These are phyloP conservation scores for Elanoides forficatus DNA, from an alignment of 2,113 vertebrate genomes.

Conservation along the genomic window DNA sequence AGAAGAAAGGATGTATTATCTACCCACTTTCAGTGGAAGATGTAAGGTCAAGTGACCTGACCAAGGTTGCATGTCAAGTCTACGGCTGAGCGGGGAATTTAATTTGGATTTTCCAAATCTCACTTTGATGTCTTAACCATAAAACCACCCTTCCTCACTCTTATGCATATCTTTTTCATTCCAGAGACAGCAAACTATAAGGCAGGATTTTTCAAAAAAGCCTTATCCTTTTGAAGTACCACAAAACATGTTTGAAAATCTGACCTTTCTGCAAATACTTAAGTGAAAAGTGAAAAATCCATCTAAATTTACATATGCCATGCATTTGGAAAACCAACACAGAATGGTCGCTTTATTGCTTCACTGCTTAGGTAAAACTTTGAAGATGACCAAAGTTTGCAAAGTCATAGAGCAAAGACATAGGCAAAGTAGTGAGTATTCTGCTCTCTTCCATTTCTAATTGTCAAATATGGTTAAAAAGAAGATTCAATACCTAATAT, in stretches of 20 bases:
- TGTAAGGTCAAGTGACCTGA: conserved; percentile 20
- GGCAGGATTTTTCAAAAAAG: not conserved
- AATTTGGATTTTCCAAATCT: conserved; percentile 47
- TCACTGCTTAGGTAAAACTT: not conserved
- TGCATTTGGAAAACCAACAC: not conserved
- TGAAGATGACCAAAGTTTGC: not conserved
- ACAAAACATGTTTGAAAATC: conserved; percentile 8
- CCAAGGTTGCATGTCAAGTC: not conserved
- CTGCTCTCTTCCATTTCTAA: conserved; percentile 14
- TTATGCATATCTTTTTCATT: not conserved
- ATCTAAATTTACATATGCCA: not conserved
- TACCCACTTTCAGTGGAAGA: not conserved
- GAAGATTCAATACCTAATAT: not conserved
- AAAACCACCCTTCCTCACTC: not conserved
- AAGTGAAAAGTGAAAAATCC: conserved; percentile 22
- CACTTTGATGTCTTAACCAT: conserved; percentile 49
- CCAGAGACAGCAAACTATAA: not conserved
- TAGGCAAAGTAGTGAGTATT: not conserved
- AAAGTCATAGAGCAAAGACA: not conserved
- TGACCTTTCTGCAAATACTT: not conserved
- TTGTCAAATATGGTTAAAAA: not conserved
- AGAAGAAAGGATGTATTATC: conserved; percentile 30
- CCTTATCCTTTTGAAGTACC: conserved; percentile 17
- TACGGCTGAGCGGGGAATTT: not conserved
- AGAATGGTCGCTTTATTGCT: not conserved